Base-by-base conservation (phyloP, 2,113 vertebrate species). In the Notarius lentiginosus region DNA sequence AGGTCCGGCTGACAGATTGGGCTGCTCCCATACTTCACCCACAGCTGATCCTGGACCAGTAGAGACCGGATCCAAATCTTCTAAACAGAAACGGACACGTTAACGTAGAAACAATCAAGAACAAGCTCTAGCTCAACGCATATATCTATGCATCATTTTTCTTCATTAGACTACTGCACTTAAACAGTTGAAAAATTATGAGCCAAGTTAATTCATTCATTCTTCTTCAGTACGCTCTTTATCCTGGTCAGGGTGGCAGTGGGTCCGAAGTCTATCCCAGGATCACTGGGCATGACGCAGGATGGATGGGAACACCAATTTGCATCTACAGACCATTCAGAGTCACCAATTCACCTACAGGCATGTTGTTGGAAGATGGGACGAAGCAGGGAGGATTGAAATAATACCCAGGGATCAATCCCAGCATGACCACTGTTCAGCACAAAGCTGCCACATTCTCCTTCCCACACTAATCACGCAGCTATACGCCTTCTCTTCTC, bases 11-110 rank as follows among this genome's bases (percentile, higher is more conserved):
- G 88, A 72, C 34, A 86, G 70, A 2, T 66, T 22, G 7, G 93
- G 90, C n/a, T 84, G 91, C 15, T 91, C 91, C 94, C 93, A 95
- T 66, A 89, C 91, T 58, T 93, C 93, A 24, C 68, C 79, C 17
- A 49, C 81, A 58, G 75, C 41, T 2, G 88, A 75, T 30, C 83
- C 87, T 72, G 72, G 76, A 53, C 75, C 82, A 27, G 72, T 11
- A 73, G 87, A 80, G 58, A 75, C 82, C 22, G 82, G n/a, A 47
- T 55, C 84, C n/a, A 92, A 66, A 14, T 94, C 93, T 88, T 90
- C 93, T 95, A 89, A 14, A 88, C 8, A 82, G 61, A 83, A 18
- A 47, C 24, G 72, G 5, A 81, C 18, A 81, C 4, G 53, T 2
- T 8, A 14, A 65, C 12, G 15, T 41, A 61, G 22, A 20, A 8